Conservation (phyloP, 2,888 invertebrate genomes). For the Watsonalla binaria region DNA sequence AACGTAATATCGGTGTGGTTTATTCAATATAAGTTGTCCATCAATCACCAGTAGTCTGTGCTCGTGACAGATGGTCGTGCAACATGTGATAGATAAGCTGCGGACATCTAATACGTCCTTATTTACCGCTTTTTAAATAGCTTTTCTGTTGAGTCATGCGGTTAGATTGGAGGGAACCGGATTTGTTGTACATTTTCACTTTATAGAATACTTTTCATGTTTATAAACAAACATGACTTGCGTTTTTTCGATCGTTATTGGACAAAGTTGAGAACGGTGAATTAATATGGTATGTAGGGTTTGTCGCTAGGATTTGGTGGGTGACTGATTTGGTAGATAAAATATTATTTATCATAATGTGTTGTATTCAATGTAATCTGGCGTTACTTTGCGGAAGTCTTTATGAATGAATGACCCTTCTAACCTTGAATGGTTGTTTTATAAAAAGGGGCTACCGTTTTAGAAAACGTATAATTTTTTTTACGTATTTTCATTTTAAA, state of each 20-base stretch:
- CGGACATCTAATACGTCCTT: conserved; percentile 7
- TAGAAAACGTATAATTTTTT: no score
- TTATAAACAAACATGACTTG: no score
- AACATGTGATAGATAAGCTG: conserved; percentile 49
- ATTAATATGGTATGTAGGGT: neutral
- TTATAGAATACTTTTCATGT: neutral
- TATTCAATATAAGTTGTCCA: conserved; percentile 69
- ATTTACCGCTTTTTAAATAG: conserved; percentile 1
- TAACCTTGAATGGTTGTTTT: no score
- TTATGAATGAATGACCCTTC: no score
- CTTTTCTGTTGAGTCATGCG: neutral
- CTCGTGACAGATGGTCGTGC: conserved; percentile 63
- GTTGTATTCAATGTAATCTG: no score
- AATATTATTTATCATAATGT: no score
- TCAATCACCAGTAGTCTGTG: conserved; percentile 61
- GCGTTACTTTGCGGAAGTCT: no score
- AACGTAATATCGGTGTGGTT: conserved; percentile 68
- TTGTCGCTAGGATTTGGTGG: neutral
- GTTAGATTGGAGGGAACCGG: neutral
- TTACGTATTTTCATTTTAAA: no score
- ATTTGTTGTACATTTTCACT: neutral
- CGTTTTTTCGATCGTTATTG: no score
- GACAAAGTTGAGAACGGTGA: no score
- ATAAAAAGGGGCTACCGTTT: no score
- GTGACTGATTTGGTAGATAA: no score